Percentiles rank a stretch among this genome's conserved stretches.
Conservation (phyloP, 1,140 invertebrate species). For the Temnothorax nylanderi region DNA sequence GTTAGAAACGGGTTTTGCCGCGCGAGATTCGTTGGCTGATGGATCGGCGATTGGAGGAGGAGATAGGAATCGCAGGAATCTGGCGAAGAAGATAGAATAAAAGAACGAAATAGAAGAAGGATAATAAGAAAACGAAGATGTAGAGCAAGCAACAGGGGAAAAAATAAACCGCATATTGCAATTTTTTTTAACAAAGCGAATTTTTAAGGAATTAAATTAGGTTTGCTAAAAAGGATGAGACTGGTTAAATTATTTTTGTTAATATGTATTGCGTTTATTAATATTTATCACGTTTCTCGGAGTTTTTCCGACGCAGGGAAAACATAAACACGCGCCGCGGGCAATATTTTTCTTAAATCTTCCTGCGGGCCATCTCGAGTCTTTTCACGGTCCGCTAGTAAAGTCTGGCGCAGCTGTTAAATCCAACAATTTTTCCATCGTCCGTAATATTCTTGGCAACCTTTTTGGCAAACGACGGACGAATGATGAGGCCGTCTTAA, state of each 20-base stretch:
- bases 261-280: conserved; percentile 40
- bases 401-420: conserved; percentile 58
- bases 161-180: background rate
- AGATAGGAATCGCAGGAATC: conserved; percentile 33
- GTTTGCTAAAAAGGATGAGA: no score
- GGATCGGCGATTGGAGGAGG: conserved; percentile 19
- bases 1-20: conserved; percentile 26
- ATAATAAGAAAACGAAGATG: background rate
- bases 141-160: background rate
- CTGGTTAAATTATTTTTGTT: background rate
- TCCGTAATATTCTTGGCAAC: conserved; percentile 53
- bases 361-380: conserved; percentile 15
- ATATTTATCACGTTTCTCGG: conserved; percentile 34
- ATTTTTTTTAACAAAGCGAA: background rate
- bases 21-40: conserved; percentile 38
- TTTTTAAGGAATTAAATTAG: background rate
- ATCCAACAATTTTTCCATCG: conserved; percentile 58
- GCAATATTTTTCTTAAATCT: conserved; percentile 54
- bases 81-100: background rate
- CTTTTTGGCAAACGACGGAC: conserved; percentile 50
- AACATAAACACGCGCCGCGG: conserved; percentile 40
- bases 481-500: conserved; percentile 33
- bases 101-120: background rate
- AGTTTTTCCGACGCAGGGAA: background rate
- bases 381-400: background rate